These are phyloP conservation scores for Pavo muticus DNA, from an alignment of 2,113 vertebrate genomes.

Conservation along the genomic window DNA sequence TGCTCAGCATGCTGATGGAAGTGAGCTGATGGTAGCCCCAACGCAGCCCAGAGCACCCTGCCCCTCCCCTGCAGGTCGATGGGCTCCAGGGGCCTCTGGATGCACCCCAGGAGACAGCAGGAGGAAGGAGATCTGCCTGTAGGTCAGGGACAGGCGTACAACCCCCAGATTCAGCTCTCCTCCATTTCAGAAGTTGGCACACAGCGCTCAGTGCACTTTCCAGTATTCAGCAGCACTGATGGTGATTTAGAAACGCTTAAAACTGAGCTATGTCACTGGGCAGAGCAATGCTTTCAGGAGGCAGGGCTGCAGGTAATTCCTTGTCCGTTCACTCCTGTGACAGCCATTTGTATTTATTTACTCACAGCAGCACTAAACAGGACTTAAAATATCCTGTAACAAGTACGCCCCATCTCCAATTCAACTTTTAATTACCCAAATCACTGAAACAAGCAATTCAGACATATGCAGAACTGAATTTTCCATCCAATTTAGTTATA, in stretches of 20 bases:
- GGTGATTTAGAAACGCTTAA: neutral
- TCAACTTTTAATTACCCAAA: neutral
- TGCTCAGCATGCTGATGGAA: too few relatives aligned
- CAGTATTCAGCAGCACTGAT: neutral
- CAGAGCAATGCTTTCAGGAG: rapidly evolving
- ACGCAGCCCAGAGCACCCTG: too few relatives aligned
- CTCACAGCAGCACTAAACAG: neutral
- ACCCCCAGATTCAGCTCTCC: neutral
- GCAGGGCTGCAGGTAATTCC: neutral
- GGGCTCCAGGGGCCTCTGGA: neutral
- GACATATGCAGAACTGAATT: neutral
- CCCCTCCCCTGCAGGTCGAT: too few relatives aligned
- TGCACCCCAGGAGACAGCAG: neutral
- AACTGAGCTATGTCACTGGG: rapidly evolving
- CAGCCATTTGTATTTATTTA: neutral
- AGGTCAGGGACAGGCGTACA: neutral
- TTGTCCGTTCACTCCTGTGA: neutral
- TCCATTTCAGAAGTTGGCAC: neutral
- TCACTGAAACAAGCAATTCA: slow-evolving; percentile 9
- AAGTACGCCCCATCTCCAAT: neutral
- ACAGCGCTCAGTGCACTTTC: neutral
- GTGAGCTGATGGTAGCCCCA: too few relatives aligned
- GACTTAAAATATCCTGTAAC: neutral
- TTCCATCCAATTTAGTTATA: neutral
- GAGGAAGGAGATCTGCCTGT: neutral